A percentile compares a stretch with the other conserved stretches of the same genome.
These are phyloP conservation scores for Trypoxylus dichotomus DNA, from an alignment of 1,140 invertebrate species.

Conservation along the genomic window DNA sequence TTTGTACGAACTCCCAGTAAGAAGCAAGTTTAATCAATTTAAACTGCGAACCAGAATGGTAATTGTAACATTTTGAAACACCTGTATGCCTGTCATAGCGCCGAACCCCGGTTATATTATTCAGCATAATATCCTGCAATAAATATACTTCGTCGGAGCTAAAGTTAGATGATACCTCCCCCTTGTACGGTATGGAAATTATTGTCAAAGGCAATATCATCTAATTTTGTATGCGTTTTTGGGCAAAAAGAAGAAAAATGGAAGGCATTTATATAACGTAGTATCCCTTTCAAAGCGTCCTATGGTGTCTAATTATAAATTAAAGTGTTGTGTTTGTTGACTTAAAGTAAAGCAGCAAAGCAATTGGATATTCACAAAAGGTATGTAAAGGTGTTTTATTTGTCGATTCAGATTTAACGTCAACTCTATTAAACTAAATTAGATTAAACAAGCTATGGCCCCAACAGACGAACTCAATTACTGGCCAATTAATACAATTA, in stretches of 20 bases:
- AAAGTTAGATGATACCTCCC: neutral
- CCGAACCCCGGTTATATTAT: neutral
- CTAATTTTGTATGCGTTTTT: neutral
- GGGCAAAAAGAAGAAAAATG: neutral
- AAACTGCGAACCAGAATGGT: neutral
- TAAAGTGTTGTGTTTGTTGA: too few species aligned
- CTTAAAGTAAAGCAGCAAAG: too few species aligned
- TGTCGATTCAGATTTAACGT: too few species aligned
- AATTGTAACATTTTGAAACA: constrained; percentile 11
- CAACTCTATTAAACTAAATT: too few species aligned
- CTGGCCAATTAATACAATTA: too few species aligned
- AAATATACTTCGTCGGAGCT: neutral
- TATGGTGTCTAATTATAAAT: too few species aligned
- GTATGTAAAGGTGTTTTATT: too few species aligned
- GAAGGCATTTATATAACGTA: neutral
- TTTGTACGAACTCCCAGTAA: neutral
- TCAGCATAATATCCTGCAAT: constrained; percentile 1
- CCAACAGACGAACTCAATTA: too few species aligned
- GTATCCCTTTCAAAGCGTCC: too few species aligned
- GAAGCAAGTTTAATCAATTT: constrained; percentile 17
- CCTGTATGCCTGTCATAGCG: constrained; percentile 14
- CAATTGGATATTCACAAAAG: too few species aligned
- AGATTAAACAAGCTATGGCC: too few species aligned
- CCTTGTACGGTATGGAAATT: neutral
- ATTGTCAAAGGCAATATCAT: constrained; percentile 5